phyloP scores from a whole-genome alignment of 2,113 vertebrate species.

The Butorides virescens region DNA sequence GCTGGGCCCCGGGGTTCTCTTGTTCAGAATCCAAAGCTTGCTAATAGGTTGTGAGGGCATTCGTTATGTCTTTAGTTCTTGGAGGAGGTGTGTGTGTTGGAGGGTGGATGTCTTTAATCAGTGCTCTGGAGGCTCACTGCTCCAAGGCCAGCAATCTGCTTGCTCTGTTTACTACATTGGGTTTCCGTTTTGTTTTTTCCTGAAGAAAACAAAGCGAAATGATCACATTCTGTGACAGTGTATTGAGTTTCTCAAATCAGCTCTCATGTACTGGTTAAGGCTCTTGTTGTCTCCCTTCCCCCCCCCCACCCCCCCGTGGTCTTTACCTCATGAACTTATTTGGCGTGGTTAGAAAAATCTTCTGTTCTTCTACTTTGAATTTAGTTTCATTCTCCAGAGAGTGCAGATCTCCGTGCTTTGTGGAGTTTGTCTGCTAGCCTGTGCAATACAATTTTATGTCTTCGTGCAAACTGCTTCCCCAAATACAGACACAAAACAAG shows the following conservation, averaged over 20 bases:
- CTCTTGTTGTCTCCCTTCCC: neutral
- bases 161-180: neutral
- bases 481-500: constrained; percentile 4
- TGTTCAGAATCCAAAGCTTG: constrained; percentile 34
- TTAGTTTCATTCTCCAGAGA: neutral
- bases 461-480: neutral
- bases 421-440: neutral
- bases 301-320: neutral
- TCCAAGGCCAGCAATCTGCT: constrained; percentile 56
- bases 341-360: neutral
- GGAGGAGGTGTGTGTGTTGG: constrained; percentile 33
- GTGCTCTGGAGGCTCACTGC: constrained; percentile 49
- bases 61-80: constrained; percentile 53
- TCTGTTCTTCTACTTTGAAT: neutral
- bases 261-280: neutral
- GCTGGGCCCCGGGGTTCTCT: neutral
- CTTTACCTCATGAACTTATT: neutral
- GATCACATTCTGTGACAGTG: neutral
- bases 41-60: constrained; percentile 64
- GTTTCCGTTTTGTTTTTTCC: neutral
- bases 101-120: constrained; percentile 30
- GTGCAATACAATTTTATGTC: neutral
- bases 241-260: neutral
- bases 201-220: constrained; percentile 25
- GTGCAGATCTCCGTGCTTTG: neutral